Evolutionary conservation across 1,140 invertebrate genomes (phyloP).

Genomic region (Trichomalopsis sarcophagae): DNA sequence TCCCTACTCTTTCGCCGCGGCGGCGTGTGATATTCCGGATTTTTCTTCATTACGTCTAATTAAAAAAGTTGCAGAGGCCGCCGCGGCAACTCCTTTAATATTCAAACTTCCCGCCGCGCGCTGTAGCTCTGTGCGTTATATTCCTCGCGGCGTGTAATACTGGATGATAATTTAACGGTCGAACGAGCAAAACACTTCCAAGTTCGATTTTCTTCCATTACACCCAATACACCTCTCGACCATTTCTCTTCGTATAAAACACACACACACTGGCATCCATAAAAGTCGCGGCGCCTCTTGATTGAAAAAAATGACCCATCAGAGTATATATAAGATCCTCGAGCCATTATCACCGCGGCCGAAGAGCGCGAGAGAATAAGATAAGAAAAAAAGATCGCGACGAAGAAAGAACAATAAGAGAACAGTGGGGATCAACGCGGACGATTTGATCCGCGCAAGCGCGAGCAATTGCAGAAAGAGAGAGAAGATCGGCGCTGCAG

Average conservation of each 20-base stretch:
- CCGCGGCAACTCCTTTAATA: neutral
- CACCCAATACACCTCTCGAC: neutral
- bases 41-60: slow-evolving; percentile 29
- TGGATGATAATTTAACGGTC: neutral
- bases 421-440: neutral
- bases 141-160: neutral
- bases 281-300: neutral
- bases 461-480: slow-evolving; percentile 9
- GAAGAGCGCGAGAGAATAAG: neutral
- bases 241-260: neutral
- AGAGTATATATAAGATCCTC: neutral
- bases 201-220: neutral
- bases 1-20: no score
- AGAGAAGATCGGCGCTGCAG: neutral
- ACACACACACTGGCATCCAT: no score
- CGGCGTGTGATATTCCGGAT: neutral
- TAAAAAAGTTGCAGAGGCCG: slow-evolving; percentile 11
- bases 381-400: neutral
- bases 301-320: slow-evolving; percentile 4
- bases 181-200: neutral
- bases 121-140: neutral
- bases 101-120: neutral
- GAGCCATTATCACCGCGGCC: neutral
- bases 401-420: neutral
- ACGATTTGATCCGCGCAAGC: slow-evolving; percentile 11